Evolutionary conservation across 2,888 invertebrate species (phyloP).

Genomic region (Trachelus iudaicus): DNA sequence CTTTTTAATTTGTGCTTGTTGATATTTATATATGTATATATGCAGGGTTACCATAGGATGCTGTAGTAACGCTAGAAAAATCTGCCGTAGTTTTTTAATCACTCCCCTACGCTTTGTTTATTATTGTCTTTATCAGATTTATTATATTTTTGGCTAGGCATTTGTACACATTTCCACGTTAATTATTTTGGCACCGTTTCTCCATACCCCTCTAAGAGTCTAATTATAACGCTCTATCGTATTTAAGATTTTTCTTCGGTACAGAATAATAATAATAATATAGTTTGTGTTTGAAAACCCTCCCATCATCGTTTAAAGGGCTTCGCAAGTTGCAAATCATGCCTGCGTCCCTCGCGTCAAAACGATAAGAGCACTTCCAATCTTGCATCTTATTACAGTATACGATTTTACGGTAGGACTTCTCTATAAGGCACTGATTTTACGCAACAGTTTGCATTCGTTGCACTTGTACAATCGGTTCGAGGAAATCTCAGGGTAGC

Average conservation of each 20-base stretch:
- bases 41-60: neutral
- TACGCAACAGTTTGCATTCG: constrained; percentile 29
- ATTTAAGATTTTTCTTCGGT: neutral
- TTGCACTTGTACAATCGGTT: constrained; percentile 20
- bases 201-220: constrained; percentile 26
- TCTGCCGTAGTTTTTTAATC: constrained; percentile 14
- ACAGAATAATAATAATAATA: neutral
- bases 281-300: constrained; percentile 5
- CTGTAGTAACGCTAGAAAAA: neutral
- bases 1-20: neutral
- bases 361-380: constrained; percentile 42
- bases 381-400: constrained; percentile 20
- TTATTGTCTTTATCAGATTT: constrained; percentile 27
- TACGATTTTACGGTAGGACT: constrained; percentile 16
- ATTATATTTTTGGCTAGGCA: constrained; percentile 40
- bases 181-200: constrained; percentile 53
- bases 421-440: constrained; percentile 51
- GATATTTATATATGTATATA: neutral
- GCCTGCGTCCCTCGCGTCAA: constrained; percentile 13
- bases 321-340: neutral
- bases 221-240: constrained; percentile 16
- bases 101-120: constrained; percentile 12
- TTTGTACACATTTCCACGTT: constrained; percentile 45
- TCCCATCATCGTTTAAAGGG: neutral
- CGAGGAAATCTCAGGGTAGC: constrained; percentile 1